Evolutionary conservation across 2,113 vertebrate genomes (phyloP).

Genomic region (Holacanthus passer): DNA sequence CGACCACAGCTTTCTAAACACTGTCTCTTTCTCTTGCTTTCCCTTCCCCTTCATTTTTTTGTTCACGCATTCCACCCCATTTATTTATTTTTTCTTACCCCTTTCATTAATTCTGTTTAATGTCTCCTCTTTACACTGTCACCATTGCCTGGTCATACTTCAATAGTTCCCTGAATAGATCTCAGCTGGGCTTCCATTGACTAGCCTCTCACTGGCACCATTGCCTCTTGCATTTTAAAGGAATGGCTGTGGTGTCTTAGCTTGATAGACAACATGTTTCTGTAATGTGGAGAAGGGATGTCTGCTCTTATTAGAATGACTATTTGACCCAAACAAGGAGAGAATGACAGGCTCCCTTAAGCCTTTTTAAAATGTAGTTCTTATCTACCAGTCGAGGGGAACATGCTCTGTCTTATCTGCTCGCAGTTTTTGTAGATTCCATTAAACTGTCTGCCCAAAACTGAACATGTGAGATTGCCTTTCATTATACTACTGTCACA

Average conservation of each 20-base stretch:
- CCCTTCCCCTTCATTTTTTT: slow-evolving; percentile 14
- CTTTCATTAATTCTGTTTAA: not conserved
- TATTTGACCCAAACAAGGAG: slow-evolving; percentile 6
- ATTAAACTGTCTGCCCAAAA: slow-evolving; percentile 65
- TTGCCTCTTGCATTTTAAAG: slow-evolving; percentile 20
- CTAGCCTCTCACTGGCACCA: slow-evolving; percentile 36
- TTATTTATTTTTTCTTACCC: slow-evolving; percentile 6
- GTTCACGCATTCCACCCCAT: slow-evolving; percentile 4
- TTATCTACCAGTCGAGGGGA: slow-evolving; percentile 9
- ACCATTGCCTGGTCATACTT: not conserved
- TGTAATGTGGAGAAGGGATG: not conserved
- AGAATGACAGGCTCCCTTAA: slow-evolving; percentile 3
- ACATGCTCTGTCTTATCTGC: slow-evolving; percentile 30
- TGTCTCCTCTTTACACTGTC: not conserved
- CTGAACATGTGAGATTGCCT: slow-evolving; percentile 16
- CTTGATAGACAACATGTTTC: slow-evolving; percentile 26
- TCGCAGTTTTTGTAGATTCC: slow-evolving; percentile 59
- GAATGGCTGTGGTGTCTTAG: slow-evolving; percentile 30
- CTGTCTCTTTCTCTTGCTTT: slow-evolving; percentile 31
- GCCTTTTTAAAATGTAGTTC: slow-evolving; percentile 23
- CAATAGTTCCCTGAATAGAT: slow-evolving; percentile 82
- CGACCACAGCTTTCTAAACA: slow-evolving; percentile 41
- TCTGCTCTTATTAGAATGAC: slow-evolving; percentile 22
- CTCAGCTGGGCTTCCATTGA: slow-evolving; percentile 80
- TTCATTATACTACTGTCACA: slow-evolving; percentile 33